Evolutionary conservation across 2,888 invertebrate genomes (phyloP).

Genomic region (Drosophila greeni): DNA sequence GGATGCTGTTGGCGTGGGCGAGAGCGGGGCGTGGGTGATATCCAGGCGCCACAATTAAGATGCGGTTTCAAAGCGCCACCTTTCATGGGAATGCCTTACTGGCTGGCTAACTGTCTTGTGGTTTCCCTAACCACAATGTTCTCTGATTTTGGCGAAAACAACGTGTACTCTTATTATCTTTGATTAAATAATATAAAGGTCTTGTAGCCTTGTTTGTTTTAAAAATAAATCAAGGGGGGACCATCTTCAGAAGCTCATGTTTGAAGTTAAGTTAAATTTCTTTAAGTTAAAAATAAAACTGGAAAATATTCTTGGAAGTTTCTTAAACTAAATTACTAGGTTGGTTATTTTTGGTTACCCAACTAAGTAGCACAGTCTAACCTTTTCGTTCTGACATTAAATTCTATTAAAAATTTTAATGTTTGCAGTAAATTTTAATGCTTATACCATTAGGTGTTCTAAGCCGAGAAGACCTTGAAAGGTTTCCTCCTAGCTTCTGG

Average conservation of each 20-base stretch:
- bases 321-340: too few relatives aligned
- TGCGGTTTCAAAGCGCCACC: slow-evolving; percentile 30
- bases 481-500: neutral
- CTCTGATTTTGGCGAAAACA: slow-evolving; percentile 2
- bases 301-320: neutral
- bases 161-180: neutral
- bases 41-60: slow-evolving; percentile 57
- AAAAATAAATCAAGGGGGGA: neutral
- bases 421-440: neutral
- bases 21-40: slow-evolving; percentile 39
- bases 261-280: too few relatives aligned
- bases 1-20: slow-evolving; percentile 41
- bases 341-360: neutral
- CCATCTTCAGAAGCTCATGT: too few relatives aligned
- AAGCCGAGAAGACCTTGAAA: neutral
- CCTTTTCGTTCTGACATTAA: neutral
- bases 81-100: neutral
- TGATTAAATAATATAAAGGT: neutral
- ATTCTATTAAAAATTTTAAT: neutral
- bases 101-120: neutral
- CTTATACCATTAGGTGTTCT: neutral
- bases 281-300: neutral
- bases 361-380: neutral
- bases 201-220: neutral
- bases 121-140: neutral